Percentiles rank a stretch among this genome's conserved stretches.
Conservation (phyloP, 2,888 invertebrate species). For the Nephrotoma guestfalica region DNA sequence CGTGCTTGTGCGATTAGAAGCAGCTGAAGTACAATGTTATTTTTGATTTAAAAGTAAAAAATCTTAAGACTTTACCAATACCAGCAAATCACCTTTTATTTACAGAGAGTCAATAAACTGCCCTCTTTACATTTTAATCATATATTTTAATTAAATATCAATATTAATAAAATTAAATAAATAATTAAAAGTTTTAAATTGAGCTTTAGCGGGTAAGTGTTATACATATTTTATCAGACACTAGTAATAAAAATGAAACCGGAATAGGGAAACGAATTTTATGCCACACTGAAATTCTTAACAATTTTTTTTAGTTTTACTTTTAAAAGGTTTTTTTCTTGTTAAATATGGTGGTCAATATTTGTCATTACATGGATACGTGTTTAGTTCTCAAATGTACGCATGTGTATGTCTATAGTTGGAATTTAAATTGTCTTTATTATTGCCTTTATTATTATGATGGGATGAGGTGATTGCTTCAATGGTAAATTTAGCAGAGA, state of each 20-base stretch:
- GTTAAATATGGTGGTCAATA: background rate
- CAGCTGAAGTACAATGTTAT: background rate
- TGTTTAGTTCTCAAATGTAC: background rate
- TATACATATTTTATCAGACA: background rate
- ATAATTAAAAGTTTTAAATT: background rate
- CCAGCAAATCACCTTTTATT: background rate
- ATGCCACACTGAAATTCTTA: background rate
- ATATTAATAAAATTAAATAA: background rate
- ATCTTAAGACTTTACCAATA: background rate
- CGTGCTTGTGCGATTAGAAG: background rate
- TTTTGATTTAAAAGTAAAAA: background rate
- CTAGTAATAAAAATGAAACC: background rate
- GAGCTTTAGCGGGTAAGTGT: background rate
- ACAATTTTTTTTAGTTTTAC: background rate
- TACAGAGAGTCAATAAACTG: background rate
- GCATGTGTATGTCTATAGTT: background rate
- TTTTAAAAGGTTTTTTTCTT: background rate
- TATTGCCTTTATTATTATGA: background rate
- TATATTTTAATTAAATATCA: background rate
- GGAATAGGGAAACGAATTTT: background rate
- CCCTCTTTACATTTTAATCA: background rate
- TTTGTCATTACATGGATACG: background rate
- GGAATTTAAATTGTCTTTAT: too few relatives aligned
- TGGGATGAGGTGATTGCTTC: background rate
- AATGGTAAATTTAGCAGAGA: background rate